phyloP scores from a whole-genome alignment of 2,888 invertebrate species.

The Parasteatoda lunata region DNA sequence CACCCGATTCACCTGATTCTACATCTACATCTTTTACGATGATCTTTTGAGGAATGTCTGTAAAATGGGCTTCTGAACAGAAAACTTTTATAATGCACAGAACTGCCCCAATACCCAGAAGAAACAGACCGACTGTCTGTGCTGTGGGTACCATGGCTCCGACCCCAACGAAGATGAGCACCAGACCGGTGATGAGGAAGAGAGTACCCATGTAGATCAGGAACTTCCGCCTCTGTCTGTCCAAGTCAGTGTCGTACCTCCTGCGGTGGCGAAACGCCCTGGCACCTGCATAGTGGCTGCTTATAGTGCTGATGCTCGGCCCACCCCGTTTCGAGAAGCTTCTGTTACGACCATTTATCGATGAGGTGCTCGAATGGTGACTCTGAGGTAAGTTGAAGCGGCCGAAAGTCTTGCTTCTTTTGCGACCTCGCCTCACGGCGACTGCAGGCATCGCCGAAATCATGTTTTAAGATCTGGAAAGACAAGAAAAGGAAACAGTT shows the following conservation, averaged over 20 bases:
- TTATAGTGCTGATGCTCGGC: conserved; percentile 62
- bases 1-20: conserved; percentile 32
- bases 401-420: conserved; percentile 77
- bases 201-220: conserved; percentile 69
- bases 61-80: conserved; percentile 62
- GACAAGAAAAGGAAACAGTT: background rate
- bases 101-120: conserved; percentile 69
- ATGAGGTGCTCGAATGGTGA: conserved; percentile 65
- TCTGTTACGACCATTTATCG: conserved; percentile 27
- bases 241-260: conserved; percentile 41
- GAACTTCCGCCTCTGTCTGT: conserved; percentile 61
- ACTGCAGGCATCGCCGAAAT: conserved; percentile 91
- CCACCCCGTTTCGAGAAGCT: conserved; percentile 17
- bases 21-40: conserved; percentile 36
- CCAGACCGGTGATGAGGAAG: conserved; percentile 68
- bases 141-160: conserved; percentile 62
- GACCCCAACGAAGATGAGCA: conserved; percentile 69
- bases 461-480: conserved; percentile 76
- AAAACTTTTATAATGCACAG: conserved; percentile 69
- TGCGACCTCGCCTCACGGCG: conserved; percentile 86
- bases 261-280: conserved; percentile 21
- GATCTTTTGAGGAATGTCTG: conserved; percentile 47
- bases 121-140: conserved; percentile 68
- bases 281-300: conserved; percentile 12
- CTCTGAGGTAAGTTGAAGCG: conserved; percentile 57